These are phyloP conservation scores for Alethe diademata DNA, from an alignment of 2,113 vertebrate species.

Conservation along the genomic window DNA sequence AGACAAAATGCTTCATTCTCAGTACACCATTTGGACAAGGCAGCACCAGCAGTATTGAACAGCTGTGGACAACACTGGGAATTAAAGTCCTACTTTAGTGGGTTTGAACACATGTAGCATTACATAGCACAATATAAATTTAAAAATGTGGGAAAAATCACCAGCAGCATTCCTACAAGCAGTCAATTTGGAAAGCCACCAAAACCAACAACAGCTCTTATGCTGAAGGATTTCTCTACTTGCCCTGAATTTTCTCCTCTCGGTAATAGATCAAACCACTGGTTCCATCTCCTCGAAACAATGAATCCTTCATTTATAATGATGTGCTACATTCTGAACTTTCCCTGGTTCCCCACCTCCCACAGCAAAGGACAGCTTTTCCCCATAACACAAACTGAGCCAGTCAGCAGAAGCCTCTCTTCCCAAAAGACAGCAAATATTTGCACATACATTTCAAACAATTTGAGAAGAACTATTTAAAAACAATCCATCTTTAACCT, in stretches of 20 bases:
- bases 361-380: not conserved
- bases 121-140: not conserved
- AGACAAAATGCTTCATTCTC: slow-evolving; percentile 6
- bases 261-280: not conserved
- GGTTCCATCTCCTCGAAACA: not conserved
- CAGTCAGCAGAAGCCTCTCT: not conserved
- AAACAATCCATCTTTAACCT: not conserved
- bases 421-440: not conserved
- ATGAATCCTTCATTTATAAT: not conserved
- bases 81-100: not conserved
- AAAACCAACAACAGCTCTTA: not conserved
- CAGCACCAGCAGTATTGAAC: not conserved
- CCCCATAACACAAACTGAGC: not conserved
- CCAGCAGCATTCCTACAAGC: not conserved
- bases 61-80: not conserved
- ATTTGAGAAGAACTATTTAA: not conserved
- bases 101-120: not conserved
- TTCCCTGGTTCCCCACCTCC: not conserved
- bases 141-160: not conserved
- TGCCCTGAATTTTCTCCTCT: not conserved
- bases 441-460: not conserved
- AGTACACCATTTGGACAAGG: not conserved
- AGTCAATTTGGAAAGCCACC: not conserved
- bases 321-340: not conserved
- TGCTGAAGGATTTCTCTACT: not conserved